Base-by-base conservation (phyloP, 2,888 invertebrate species). In the Prionchulus punctatus region DNA sequence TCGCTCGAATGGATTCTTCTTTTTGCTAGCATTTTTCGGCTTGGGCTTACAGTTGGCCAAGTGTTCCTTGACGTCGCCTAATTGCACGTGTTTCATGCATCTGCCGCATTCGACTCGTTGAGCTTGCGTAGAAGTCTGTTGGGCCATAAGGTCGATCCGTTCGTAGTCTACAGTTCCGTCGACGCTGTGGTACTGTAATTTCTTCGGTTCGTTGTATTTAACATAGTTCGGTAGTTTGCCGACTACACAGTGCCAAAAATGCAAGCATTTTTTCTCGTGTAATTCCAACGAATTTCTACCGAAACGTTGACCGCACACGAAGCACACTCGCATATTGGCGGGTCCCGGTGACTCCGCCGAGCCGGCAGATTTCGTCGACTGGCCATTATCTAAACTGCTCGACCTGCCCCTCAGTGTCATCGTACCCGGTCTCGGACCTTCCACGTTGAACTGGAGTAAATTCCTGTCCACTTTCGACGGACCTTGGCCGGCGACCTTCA, bases 261-360 rank as follows among this genome's bases (percentile, higher is more conserved):
- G 12, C 12, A 53, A 25, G 27, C 53, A 53, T 21, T 53, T 53
- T 21, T 43, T 43, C 26, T 53, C 53, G 43, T 53, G 53, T 18
- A 53, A 4, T 12, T 12, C 53, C 23, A 47, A n/a, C 4, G 53
- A 47, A 27, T 53, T 43, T 43, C 26, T n/a, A 25, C 42, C 21
- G n/a, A 43, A n/a, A 4, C 27, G 18, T 21, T 36, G 36, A 43
- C 53, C 53, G 43, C 53, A 53, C 4, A 53, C 53, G 25, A 47
- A 53, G 26, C 53, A 53, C 45, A 43, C 36, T 36, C 12, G 7
- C n/a, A n/a, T n/a, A n/a, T n/a, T n/a, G n/a, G n/a, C n/a, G n/a
- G n/a, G n/a, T n/a, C n/a, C n/a, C n/a, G n/a, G n/a, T n/a, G n/a
- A n/a, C n/a, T n/a, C n/a, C n/a, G n/a, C n/a, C n/a, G n/a, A n/a